A percentile compares a stretch with the other conserved stretches of the same genome.
These are phyloP conservation scores for Callipepla squamata DNA, from an alignment of 2,113 vertebrate species.

Conservation along the genomic window DNA sequence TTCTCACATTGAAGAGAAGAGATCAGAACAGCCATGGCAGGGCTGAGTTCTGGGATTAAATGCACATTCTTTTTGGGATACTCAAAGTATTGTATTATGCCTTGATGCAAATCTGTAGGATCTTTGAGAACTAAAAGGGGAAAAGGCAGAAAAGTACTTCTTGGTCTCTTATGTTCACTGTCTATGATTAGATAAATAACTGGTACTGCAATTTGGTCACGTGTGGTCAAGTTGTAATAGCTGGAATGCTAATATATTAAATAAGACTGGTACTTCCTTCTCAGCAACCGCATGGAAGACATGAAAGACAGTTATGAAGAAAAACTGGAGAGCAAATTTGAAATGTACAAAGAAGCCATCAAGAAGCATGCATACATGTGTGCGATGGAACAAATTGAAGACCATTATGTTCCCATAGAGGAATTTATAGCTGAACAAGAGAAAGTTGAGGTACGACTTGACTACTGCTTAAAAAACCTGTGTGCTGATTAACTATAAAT, in stretches of 20 bases:
- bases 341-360: conserved; percentile 91
- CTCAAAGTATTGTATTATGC: background rate
- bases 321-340: conserved; percentile 88
- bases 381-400: conserved; percentile 85
- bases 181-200: background rate
- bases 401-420: conserved; percentile 85
- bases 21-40: background rate
- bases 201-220: background rate
- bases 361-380: conserved; percentile 88
- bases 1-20: background rate
- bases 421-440: conserved; percentile 85
- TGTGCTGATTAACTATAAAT: background rate
- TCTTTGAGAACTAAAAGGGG: background rate
- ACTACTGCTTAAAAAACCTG: background rate
- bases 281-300: conserved; percentile 85
- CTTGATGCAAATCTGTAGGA: background rate
- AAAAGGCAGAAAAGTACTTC: background rate
- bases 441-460: conserved; percentile 81
- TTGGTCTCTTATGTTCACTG: background rate
- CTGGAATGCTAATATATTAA: background rate
- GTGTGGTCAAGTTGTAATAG: background rate
- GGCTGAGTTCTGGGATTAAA: background rate
- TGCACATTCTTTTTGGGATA: background rate
- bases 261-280: background rate
- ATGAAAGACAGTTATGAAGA: conserved; percentile 88